Conservation (phyloP, 2,888 invertebrate genomes). For the Pherbina coryleti region DNA sequence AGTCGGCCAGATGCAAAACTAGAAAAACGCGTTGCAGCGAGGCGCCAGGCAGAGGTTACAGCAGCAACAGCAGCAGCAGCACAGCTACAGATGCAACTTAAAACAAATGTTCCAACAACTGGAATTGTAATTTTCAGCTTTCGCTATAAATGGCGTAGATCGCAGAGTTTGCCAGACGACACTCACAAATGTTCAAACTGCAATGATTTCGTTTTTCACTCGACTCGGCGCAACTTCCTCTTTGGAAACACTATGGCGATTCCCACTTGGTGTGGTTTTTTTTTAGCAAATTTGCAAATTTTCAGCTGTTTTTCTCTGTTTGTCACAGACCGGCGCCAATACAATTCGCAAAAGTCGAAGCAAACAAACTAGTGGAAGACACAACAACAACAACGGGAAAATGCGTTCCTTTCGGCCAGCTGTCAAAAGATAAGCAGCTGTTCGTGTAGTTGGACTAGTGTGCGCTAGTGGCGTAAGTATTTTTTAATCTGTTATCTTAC, state of each 20-base stretch:
- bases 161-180: not conserved
- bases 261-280: not conserved
- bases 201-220: not conserved
- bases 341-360: slow-evolving; percentile 6
- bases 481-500: not conserved
- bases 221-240: not conserved
- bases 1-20: slow-evolving; percentile 24
- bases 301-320: slow-evolving; percentile 30
- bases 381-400: not conserved
- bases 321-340: slow-evolving; percentile 9
- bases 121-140: not conserved
- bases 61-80: not conserved
- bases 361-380: slow-evolving; percentile 14
- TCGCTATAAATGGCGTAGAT: not conserved
- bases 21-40: slow-evolving; percentile 9
- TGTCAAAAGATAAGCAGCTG: not conserved
- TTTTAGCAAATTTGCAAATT: not conserved
- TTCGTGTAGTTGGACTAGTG: not conserved
- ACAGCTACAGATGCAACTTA: slow-evolving; percentile 7
- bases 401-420: not conserved
- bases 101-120: not conserved
- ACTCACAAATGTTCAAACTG: slow-evolving; percentile 28
- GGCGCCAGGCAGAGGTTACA: not conserved
- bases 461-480: not conserved
- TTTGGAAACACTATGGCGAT: slow-evolving; percentile 2